These are phyloP conservation scores for Nowickia ferox DNA, from an alignment of 2,888 invertebrate genomes.

Conservation along the genomic window DNA sequence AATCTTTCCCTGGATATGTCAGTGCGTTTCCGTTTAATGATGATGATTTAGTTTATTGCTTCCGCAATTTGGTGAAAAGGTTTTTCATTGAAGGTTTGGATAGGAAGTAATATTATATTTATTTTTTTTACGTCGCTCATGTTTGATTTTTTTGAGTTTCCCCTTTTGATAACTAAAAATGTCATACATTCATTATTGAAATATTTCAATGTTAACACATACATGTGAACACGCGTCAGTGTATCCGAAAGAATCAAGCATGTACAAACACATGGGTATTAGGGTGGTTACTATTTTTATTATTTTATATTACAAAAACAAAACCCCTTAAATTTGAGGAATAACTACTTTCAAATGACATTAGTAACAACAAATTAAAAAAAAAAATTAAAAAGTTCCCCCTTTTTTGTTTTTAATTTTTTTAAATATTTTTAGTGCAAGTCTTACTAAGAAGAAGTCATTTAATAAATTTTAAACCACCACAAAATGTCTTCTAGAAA, in stretches of 20 bases:
- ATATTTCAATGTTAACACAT: slow-evolving; percentile 47
- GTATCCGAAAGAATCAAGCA: too few relatives aligned
- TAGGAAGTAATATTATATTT: slow-evolving; percentile 7
- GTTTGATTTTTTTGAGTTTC: neutral
- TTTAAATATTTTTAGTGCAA: too few relatives aligned
- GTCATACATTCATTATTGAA: slow-evolving; percentile 41
- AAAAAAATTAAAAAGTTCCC: too few relatives aligned
- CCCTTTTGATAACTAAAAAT: slow-evolving; percentile 57
- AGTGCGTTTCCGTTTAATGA: slow-evolving; percentile 45
- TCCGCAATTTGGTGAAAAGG: slow-evolving; percentile 66
- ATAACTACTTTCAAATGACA: too few relatives aligned
- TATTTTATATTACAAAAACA: too few relatives aligned
- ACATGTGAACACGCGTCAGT: too few relatives aligned
- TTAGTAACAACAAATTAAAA: too few relatives aligned
- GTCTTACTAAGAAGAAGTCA: neutral
- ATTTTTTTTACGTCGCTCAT: neutral
- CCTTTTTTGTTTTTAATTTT: too few relatives aligned
- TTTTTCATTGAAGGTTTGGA: slow-evolving; percentile 53
- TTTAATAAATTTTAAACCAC: neutral
- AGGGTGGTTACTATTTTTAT: too few relatives aligned
- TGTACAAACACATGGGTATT: neutral
- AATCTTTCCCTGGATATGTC: neutral
- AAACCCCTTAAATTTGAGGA: too few relatives aligned
- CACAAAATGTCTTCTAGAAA: slow-evolving; percentile 15
- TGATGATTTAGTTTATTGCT: slow-evolving; percentile 69